Percentiles rank a stretch among this genome's conserved stretches.
phyloP scores from a whole-genome alignment of 2,888 invertebrate species.

The Pristionchus entomophagus region DNA sequence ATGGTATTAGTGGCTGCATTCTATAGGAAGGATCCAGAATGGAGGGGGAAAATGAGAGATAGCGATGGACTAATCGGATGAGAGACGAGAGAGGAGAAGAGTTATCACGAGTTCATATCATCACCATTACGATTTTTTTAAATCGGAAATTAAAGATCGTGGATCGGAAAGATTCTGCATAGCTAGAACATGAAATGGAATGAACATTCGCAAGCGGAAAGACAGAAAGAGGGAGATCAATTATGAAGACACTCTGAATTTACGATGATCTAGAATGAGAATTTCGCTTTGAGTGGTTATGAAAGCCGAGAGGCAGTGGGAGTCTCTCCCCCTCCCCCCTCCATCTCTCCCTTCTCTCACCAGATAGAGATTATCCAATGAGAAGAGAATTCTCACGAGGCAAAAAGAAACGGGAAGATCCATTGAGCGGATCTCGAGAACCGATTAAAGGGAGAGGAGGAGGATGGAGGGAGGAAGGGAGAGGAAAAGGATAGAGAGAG shows the following conservation, averaged over 20 bases:
- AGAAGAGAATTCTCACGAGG: not conserved
- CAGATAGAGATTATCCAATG: not conserved
- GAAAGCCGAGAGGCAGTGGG: not conserved
- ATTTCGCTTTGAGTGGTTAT: not conserved
- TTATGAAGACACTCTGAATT: not conserved
- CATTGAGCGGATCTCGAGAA: not conserved
- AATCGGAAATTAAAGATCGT: not conserved
- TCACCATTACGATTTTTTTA: not conserved
- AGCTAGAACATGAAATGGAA: not conserved
- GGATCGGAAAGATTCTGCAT: not conserved
- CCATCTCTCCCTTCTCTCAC: not conserved
- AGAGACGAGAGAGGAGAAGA: not conserved
- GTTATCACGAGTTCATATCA: conserved; percentile 3
- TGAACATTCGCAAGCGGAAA: not conserved
- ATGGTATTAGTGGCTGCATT: too few species aligned
- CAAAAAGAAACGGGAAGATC: not conserved
- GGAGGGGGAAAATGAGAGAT: conserved; percentile 7
- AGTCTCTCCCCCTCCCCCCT: not conserved
- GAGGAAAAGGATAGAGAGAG: not conserved
- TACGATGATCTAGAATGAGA: not conserved
- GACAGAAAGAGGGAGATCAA: not conserved
- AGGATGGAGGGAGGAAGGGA: not conserved
- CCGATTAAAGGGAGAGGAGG: not conserved
- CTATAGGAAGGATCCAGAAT: not conserved
- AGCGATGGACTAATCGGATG: conserved; percentile 18